Percentiles rank a stretch among this genome's conserved stretches.
Conservation (phyloP, 2,113 vertebrate genomes). For the Aythya baeri region DNA sequence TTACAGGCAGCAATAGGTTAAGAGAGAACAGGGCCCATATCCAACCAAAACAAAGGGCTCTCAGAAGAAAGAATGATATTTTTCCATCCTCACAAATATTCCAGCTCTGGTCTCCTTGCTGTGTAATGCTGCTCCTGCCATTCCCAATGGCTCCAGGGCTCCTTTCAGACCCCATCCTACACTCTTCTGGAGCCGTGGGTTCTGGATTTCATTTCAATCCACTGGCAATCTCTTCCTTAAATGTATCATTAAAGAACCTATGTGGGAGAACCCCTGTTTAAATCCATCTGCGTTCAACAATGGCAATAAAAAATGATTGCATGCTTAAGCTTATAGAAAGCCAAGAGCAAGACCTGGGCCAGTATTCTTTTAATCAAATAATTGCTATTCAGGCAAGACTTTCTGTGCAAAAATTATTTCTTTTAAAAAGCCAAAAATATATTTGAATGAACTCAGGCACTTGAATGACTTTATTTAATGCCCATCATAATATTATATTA, state of each 20-base stretch:
- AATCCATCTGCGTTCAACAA: slow-evolving; percentile 27
- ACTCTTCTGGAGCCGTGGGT: not conserved
- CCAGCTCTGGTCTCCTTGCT: not conserved
- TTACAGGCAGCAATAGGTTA: slow-evolving; percentile 11
- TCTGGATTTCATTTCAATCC: not conserved
- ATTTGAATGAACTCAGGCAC: slow-evolving; percentile 49
- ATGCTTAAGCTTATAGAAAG: slow-evolving; percentile 44
- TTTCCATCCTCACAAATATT: not conserved
- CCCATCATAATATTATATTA: slow-evolving; percentile 40
- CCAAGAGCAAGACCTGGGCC: slow-evolving; percentile 51
- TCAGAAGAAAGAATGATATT: not conserved
- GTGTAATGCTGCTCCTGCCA: not conserved
- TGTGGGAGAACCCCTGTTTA: slow-evolving; percentile 47
- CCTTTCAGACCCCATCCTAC: slow-evolving; percentile 25
- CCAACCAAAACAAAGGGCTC: slow-evolving; percentile 5
- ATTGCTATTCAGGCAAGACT: slow-evolving; percentile 42
- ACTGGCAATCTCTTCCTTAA: not conserved
- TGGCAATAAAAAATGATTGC: slow-evolving; percentile 62
- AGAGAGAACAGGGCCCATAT: not conserved
- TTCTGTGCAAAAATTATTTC: slow-evolving; percentile 57
- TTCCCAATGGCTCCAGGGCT: not conserved
- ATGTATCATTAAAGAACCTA: slow-evolving; percentile 25
- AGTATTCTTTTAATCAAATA: slow-evolving; percentile 69
- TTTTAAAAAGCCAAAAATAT: not conserved
- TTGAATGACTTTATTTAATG: slow-evolving; percentile 46